These are phyloP conservation scores for Hydraecia micacea DNA, from an alignment of 2,888 invertebrate species.

Conservation along the genomic window DNA sequence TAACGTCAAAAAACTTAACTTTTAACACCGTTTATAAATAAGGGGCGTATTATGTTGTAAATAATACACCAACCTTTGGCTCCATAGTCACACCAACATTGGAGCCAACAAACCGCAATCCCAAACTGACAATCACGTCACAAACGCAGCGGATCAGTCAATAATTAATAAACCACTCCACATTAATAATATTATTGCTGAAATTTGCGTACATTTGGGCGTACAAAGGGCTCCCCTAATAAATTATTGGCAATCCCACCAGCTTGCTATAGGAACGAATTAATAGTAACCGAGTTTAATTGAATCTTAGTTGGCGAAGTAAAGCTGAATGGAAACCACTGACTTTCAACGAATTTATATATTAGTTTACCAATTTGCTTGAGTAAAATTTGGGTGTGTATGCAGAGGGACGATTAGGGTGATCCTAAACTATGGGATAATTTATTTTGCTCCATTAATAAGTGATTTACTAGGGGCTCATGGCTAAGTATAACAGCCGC, in stretches of 20 bases:
- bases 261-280: slow-evolving; percentile 73
- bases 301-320: slow-evolving; percentile 75
- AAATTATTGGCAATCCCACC: slow-evolving; percentile 71
- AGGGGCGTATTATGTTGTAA: background rate
- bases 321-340: slow-evolving; percentile 73
- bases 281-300: slow-evolving; percentile 76
- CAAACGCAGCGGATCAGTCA: slow-evolving; percentile 60
- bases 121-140: slow-evolving; percentile 39
- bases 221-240: slow-evolving; percentile 68
- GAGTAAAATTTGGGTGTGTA: slow-evolving; percentile 68
- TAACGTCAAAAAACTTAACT: background rate
- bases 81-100: slow-evolving; percentile 8
- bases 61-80: slow-evolving; percentile 9
- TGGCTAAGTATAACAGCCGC: no score
- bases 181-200: slow-evolving; percentile 70
- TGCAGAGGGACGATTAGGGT: slow-evolving; percentile 55
- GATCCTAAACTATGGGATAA: slow-evolving; percentile 17
- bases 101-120: slow-evolving; percentile 22
- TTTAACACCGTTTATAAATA: background rate
- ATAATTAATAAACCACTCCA: slow-evolving; percentile 68
- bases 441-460: background rate
- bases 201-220: slow-evolving; percentile 70
- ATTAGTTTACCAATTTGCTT: slow-evolving; percentile 79
- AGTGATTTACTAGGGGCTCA: background rate
- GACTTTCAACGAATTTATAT: slow-evolving; percentile 80